Base-by-base conservation (phyloP, 2,797 vertebrate genomes). In the Malacoraja senta region DNA sequence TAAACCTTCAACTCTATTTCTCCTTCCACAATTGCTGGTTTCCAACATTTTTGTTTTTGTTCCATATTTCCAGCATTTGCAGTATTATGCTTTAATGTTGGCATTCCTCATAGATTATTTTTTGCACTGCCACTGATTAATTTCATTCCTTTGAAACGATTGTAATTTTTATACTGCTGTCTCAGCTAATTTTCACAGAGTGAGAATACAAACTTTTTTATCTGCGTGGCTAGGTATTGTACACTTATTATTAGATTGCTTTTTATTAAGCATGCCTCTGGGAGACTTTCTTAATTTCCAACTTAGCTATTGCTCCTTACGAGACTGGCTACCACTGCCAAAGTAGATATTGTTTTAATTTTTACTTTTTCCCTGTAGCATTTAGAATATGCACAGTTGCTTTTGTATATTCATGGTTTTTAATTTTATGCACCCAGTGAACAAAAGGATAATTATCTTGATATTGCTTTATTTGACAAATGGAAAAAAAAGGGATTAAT, bases 361-460 rank as follows among this genome's bases (percentile, higher is more conserved):
- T 26, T 53, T 92, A 44, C 2, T 29, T 76, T 92, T 92, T 53
- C 71, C 26, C 71, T 53, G 90, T 13, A 74, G 90, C 24, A 7
- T 92, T 92, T 76, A 53, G 53, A 92, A 76, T 53, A 76, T 58
- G 35, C 71, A 74, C 24, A 53, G 4, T 71, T 71, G 17, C 35
- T 8, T 2, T 76, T 53, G 53, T 76, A n/a, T 92, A 92, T 92
- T 92, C 72, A 76, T 76, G 71, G 12, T 92, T 76, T 76, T 53
- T 13, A 92, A 92, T 92, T 53, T 92, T 92, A 76, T 76, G 71
- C 68, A 53, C 38, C 6, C 2, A 92, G 21, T 74, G 38, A 92
- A 76, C 68, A n/a, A 92, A 74, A 44, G 38, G 38, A 17, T 74
- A 92, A 92, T 92, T 74, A 92, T 74, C n/a, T 53, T 92, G 35